Evolutionary conservation across 1,140 invertebrate genomes (phyloP).

Genomic region (Eumaeus atala): DNA sequence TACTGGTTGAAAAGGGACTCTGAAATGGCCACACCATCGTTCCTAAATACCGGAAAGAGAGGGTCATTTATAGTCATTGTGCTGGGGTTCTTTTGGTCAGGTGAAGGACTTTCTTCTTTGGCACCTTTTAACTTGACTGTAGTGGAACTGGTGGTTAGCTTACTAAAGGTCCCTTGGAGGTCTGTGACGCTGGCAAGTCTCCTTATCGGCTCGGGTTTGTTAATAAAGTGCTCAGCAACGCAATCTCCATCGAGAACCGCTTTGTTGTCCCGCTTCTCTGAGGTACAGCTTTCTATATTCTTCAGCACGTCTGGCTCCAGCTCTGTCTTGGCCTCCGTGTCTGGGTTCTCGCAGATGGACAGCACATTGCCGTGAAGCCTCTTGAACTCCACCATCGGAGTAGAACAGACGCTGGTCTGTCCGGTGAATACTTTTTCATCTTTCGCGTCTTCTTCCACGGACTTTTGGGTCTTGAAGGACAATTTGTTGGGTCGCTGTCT

Average conservation of each 20-base stretch:
- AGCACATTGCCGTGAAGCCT: slow-evolving; percentile 81
- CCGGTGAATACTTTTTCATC: slow-evolving; percentile 75
- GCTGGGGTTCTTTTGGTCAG: slow-evolving; percentile 53
- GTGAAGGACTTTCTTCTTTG: slow-evolving; percentile 53
- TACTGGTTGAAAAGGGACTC: slow-evolving; percentile 82
- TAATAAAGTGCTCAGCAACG: slow-evolving; percentile 65
- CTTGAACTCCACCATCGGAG: slow-evolving; percentile 83
- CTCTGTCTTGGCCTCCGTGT: slow-evolving; percentile 48
- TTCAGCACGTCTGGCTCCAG: slow-evolving; percentile 61
- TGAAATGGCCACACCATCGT: slow-evolving; percentile 82
- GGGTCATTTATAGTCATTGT: slow-evolving; percentile 86
- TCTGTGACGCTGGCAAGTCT: slow-evolving; percentile 72
- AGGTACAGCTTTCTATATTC: slow-evolving; percentile 48
- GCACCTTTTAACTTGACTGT: slow-evolving; percentile 64
- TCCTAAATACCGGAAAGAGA: slow-evolving; percentile 82
- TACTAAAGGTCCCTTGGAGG: slow-evolving; percentile 73
- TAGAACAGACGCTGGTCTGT: slow-evolving; percentile 82
- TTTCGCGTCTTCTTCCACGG: slow-evolving; percentile 69
- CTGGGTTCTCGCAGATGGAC: slow-evolving; percentile 79
- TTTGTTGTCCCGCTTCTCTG: slow-evolving; percentile 60
- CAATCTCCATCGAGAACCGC: slow-evolving; percentile 53
- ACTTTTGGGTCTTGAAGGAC: slow-evolving; percentile 74
- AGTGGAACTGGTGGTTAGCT: slow-evolving; percentile 68
- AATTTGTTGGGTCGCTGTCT: slow-evolving; percentile 74
- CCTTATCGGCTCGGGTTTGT: slow-evolving; percentile 58